phyloP scores from a whole-genome alignment of 2,888 invertebrate genomes.

The Ferdinandea cuprea region DNA sequence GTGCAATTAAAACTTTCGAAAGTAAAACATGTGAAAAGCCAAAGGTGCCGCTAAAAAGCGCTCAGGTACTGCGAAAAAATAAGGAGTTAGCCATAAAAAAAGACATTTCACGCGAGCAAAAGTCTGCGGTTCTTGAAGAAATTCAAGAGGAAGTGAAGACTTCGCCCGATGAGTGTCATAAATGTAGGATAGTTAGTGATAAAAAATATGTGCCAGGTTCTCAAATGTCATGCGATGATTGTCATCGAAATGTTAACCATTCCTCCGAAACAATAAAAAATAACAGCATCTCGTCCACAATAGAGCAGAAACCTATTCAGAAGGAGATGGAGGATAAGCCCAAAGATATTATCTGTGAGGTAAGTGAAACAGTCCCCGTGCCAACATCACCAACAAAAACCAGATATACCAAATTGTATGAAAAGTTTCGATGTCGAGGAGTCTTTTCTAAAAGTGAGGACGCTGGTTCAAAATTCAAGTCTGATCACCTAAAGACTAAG shows the following conservation, averaged over 20 bases:
- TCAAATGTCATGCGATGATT: background rate
- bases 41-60: constrained; percentile 80
- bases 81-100: constrained; percentile 77
- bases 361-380: background rate
- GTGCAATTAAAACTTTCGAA: constrained; percentile 80
- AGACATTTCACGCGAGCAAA: constrained; percentile 50
- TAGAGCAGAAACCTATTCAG: background rate
- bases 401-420: constrained; percentile 81
- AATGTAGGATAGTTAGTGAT: background rate
- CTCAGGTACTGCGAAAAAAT: constrained; percentile 79
- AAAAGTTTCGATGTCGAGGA: constrained; percentile 80
- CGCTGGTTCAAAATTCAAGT: background rate
- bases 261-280: constrained; percentile 29
- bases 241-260: constrained; percentile 14
- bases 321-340: background rate
- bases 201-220: background rate
- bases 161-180: background rate
- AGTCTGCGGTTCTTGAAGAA: constrained; percentile 47
- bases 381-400: constrained; percentile 35
- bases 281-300: background rate
- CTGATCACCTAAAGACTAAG: background rate
- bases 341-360: background rate
- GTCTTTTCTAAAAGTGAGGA: constrained; percentile 75
- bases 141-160: constrained; percentile 62
- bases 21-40: constrained; percentile 79